These are phyloP conservation scores for Barnardius zonarius DNA, from an alignment of 2,113 vertebrate species.

Conservation along the genomic window DNA sequence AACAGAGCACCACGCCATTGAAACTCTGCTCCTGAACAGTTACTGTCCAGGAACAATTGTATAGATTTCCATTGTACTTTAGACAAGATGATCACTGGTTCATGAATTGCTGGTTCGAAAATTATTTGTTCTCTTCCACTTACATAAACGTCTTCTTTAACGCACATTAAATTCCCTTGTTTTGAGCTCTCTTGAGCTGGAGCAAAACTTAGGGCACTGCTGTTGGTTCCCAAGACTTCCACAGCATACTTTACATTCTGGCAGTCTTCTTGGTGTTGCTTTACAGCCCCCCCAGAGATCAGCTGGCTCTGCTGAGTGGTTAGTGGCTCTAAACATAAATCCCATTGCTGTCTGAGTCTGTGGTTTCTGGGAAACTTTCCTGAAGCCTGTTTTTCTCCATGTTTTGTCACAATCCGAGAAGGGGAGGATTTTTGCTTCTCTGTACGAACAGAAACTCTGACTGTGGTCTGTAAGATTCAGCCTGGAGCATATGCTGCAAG, in stretches of 20 bases:
- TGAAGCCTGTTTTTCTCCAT: not conserved
- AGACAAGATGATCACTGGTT: not conserved
- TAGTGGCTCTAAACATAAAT: constrained; percentile 23
- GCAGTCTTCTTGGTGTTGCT: not conserved
- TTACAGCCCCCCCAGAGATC: constrained; percentile 34
- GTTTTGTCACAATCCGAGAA: not conserved
- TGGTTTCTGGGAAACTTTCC: constrained; percentile 53
- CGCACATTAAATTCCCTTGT: not conserved
- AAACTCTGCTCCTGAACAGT: not conserved
- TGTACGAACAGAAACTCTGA: not conserved
- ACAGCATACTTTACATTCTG: constrained; percentile 51
- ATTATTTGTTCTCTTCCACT: not conserved
- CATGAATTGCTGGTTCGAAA: not conserved
- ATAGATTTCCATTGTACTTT: not conserved
- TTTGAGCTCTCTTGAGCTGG: not conserved
- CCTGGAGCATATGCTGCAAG: not conserved
- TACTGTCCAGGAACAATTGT: not conserved
- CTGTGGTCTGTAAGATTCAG: not conserved
- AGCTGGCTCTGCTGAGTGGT: not conserved
- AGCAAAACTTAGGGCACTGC: not conserved
- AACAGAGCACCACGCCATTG: not conserved
- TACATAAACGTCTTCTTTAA: not conserved
- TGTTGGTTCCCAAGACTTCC: not conserved
- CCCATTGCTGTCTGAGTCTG: constrained; percentile 5
- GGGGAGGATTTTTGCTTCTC: not conserved